These are phyloP conservation scores for Rotaria socialis DNA, from an alignment of 2,888 invertebrate genomes.

Conservation along the genomic window DNA sequence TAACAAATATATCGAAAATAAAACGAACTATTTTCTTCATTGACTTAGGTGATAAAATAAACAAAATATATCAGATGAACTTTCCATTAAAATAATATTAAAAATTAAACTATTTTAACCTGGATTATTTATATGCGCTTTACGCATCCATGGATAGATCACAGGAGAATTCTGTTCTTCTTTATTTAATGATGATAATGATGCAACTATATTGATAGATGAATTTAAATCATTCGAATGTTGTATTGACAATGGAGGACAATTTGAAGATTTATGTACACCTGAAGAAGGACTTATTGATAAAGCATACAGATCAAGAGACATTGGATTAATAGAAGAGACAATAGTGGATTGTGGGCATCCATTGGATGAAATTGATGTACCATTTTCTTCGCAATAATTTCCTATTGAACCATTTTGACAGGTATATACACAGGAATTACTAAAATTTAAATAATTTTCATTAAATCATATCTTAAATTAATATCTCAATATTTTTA, in stretches of 20 bases:
- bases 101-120: background rate
- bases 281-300: background rate
- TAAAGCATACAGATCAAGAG: background rate
- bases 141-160: slow-evolving; percentile 8
- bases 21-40: too few relatives aligned
- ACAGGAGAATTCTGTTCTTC: background rate
- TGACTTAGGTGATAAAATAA: too few relatives aligned
- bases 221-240: background rate
- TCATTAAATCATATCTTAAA: too few relatives aligned
- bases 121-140: background rate
- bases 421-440: background rate
- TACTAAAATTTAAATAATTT: background rate
- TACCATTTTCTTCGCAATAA: background rate
- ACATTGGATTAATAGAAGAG: background rate
- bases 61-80: too few relatives aligned
- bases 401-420: background rate
- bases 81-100: too few relatives aligned
- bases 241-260: background rate
- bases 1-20: too few relatives aligned
- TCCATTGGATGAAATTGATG: background rate
- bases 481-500: too few relatives aligned
- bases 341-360: too few relatives aligned
- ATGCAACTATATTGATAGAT: background rate
- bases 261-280: background rate
- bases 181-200: background rate